Conservation (phyloP, 2,888 invertebrate genomes). For the Drosophila longiperda region DNA sequence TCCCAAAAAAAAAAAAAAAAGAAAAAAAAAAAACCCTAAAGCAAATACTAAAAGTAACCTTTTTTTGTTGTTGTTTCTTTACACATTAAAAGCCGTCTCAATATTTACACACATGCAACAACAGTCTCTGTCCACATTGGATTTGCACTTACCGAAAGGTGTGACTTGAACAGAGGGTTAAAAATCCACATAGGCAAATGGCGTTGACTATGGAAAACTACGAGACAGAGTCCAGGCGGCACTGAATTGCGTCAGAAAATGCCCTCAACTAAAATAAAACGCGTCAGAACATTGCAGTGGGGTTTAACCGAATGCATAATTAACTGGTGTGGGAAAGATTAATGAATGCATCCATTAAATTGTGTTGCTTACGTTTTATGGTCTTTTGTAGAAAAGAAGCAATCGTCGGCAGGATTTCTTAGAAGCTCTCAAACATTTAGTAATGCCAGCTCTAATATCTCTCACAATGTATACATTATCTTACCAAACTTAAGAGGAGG, state of each 20-base stretch:
- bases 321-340: neutral
- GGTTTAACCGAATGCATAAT: neutral
- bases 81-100: conserved; percentile 48
- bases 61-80: conserved; percentile 25
- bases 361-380: neutral
- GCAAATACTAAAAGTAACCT: conserved; percentile 3
- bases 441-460: neutral
- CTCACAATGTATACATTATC: neutral
- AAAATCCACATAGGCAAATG: neutral
- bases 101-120: conserved; percentile 56
- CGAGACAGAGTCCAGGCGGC: neutral
- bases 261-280: neutral
- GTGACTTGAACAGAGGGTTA: conserved; percentile 33
- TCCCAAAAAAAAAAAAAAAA: conserved; percentile 1
- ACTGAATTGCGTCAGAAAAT: conserved; percentile 1
- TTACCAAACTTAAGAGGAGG: neutral
- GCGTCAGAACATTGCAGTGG: neutral
- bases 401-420: neutral
- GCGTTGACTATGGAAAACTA: neutral
- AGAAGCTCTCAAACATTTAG: neutral
- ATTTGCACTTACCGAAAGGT: conserved; percentile 56
- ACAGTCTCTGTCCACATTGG: neutral
- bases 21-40: neutral
- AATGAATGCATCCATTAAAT: neutral
- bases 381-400: neutral